A percentile compares a stretch with the other conserved stretches of the same genome.
Conservation (phyloP, 1,140 invertebrate genomes). For the Trichomalopsis sarcophagae region DNA sequence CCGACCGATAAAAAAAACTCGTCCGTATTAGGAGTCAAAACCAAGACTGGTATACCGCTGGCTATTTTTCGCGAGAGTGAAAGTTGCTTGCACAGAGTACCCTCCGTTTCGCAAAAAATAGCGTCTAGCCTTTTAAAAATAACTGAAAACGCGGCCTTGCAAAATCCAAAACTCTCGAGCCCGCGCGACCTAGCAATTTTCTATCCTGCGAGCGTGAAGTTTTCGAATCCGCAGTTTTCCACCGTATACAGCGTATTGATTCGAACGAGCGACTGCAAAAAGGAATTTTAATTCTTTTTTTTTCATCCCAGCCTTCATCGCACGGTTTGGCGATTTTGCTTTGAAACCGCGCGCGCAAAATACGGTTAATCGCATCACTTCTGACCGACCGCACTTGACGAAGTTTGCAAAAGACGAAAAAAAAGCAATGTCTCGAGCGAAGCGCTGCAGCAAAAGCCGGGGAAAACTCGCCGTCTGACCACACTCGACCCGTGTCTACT, state of each 20-base stretch:
- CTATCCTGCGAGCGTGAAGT: neutral
- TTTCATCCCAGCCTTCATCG: neutral
- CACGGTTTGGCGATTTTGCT: neutral
- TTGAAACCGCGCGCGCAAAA: neutral
- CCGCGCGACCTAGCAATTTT: neutral
- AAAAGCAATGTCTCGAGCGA: neutral
- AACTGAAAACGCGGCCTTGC: neutral
- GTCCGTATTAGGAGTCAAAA: neutral
- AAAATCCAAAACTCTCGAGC: neutral
- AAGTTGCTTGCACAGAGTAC: neutral
- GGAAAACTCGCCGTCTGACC: neutral
- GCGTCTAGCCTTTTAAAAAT: neutral
- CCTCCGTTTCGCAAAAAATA: neutral
- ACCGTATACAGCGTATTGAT: neutral
- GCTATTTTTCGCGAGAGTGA: neutral
- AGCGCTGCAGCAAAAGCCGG: no score
- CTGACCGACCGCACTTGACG: neutral
- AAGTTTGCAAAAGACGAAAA: neutral
- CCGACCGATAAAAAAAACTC: slow-evolving; percentile 3
- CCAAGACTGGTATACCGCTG: neutral
- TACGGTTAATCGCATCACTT: neutral
- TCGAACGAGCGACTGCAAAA: neutral
- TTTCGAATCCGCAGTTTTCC: neutral
- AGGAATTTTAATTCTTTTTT: neutral
- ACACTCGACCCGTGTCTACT: neutral